These are phyloP conservation scores for Mycogona germanica DNA, from an alignment of 2,888 invertebrate genomes.

Conservation along the genomic window DNA sequence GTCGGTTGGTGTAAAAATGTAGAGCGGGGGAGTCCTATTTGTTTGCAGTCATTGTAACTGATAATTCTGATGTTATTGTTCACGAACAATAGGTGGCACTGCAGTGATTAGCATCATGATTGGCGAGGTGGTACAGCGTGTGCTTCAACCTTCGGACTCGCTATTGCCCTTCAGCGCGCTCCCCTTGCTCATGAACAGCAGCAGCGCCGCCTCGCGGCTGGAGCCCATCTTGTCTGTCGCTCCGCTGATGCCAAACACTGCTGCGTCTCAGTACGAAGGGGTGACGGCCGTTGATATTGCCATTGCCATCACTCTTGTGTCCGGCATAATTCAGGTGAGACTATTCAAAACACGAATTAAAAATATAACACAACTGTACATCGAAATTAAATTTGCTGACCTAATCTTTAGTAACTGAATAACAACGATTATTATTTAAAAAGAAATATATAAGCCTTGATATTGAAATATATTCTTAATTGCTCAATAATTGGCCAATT, in stretches of 20 bases:
- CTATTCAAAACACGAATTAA: neutral
- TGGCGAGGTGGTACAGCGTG: constrained; percentile 53
- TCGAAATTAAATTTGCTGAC: too few relatives aligned
- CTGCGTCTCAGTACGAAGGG: too few relatives aligned
- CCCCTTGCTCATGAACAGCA: neutral
- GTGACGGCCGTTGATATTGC: constrained; percentile 37
- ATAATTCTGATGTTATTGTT: too few relatives aligned
- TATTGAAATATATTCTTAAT: too few relatives aligned
- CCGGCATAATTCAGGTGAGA: constrained; percentile 12
- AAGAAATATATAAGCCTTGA: too few relatives aligned
- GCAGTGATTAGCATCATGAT: constrained; percentile 85
- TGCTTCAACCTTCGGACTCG: constrained; percentile 12
- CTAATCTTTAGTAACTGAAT: too few relatives aligned
- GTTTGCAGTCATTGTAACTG: too few relatives aligned
- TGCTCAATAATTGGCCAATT: too few relatives aligned
- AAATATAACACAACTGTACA: too few relatives aligned
- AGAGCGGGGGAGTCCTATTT: too few relatives aligned
- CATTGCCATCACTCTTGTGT: constrained; percentile 14
- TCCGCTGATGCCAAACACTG: neutral
- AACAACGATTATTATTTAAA: too few relatives aligned
- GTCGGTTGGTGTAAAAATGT: too few relatives aligned
- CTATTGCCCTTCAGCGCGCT: neutral
- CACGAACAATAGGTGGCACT: constrained; percentile 21
- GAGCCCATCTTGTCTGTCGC: neutral
- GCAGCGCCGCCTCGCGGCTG: neutral